Percentiles rank a stretch among this genome's conserved stretches.
These are phyloP conservation scores for Parotia lawesii DNA, from an alignment of 2,113 vertebrate genomes.

Conservation along the genomic window DNA sequence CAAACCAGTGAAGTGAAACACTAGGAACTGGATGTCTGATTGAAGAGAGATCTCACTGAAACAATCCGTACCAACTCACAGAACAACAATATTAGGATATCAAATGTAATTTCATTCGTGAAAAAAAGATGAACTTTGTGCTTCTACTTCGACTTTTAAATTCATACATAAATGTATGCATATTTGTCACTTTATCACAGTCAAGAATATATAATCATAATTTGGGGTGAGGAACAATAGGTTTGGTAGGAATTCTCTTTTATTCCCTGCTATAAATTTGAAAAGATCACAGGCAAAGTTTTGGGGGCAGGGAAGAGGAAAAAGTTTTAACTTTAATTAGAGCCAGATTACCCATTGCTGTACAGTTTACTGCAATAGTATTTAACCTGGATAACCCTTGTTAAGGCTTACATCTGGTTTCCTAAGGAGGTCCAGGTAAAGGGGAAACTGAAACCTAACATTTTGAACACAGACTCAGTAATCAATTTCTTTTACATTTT, in stretches of 20 bases:
- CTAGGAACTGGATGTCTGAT: neutral
- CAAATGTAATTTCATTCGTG: neutral
- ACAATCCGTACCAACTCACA: neutral
- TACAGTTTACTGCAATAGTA: constrained; percentile 32
- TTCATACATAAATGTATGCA: neutral
- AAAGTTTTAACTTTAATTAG: constrained; percentile 52
- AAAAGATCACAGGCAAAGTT: constrained; percentile 34
- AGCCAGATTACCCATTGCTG: constrained; percentile 23
- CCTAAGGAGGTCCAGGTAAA: constrained; percentile 17
- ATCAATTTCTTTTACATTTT: neutral
- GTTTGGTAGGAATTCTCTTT: neutral
- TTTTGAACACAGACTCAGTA: neutral
- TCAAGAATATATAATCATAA: neutral
- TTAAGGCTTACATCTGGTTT: constrained; percentile 55
- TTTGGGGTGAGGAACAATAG: neutral
- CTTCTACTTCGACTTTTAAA: neutral
- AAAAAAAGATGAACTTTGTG: neutral
- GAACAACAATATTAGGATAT: neutral
- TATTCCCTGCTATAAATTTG: constrained; percentile 24
- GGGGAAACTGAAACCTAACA: neutral
- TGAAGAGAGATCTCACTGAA: neutral
- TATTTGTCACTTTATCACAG: neutral
- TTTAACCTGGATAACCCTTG: constrained; percentile 50
- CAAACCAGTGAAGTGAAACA: neutral
- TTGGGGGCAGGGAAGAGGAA: neutral